Conservation (phyloP, 2,888 invertebrate species). For the Selenia dentaria region DNA sequence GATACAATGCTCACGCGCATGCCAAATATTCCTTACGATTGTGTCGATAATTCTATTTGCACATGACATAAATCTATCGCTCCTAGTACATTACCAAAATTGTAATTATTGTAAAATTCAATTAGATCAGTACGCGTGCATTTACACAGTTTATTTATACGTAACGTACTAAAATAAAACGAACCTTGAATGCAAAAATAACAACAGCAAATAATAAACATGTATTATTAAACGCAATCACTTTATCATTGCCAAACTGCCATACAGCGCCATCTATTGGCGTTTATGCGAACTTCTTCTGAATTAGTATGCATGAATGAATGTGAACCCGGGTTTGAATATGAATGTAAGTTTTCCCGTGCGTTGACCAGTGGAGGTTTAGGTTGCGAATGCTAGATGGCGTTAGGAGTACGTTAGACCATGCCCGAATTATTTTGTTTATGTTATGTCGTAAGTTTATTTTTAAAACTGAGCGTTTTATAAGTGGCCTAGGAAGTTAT, state of each 20-base stretch:
- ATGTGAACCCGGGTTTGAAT: constrained; percentile 30
- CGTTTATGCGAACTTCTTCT: constrained; percentile 16
- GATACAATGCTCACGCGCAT: constrained; percentile 55
- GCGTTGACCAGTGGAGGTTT: constrained; percentile 52
- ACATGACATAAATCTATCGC: constrained; percentile 14
- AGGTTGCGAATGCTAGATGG: constrained; percentile 52
- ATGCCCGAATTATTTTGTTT: constrained; percentile 54
- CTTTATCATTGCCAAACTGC: constrained; percentile 22
- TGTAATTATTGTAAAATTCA: constrained; percentile 10
- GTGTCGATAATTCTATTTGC: constrained; percentile 20
- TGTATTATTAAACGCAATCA: constrained; percentile 31
- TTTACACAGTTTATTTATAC: constrained; percentile 30
- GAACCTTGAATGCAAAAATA: constrained; percentile 35
- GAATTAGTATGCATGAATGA: constrained; percentile 21
- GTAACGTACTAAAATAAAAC: constrained; percentile 31
- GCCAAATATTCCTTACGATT: constrained; percentile 52
- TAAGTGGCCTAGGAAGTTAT: constrained; percentile 75
- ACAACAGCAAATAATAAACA: constrained; percentile 34
- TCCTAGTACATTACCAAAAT: background rate
- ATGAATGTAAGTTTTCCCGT: constrained; percentile 43
- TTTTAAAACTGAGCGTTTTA: constrained; percentile 76
- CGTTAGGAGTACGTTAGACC: constrained; percentile 40
- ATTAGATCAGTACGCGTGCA: constrained; percentile 13
- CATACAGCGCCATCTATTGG: constrained; percentile 44
- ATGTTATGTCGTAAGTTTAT: constrained; percentile 67